Evolutionary conservation across 2,113 vertebrate species (phyloP), one percentile per base, ranked within the genome.

Genomic region (Lamprologus sp.): DNA sequence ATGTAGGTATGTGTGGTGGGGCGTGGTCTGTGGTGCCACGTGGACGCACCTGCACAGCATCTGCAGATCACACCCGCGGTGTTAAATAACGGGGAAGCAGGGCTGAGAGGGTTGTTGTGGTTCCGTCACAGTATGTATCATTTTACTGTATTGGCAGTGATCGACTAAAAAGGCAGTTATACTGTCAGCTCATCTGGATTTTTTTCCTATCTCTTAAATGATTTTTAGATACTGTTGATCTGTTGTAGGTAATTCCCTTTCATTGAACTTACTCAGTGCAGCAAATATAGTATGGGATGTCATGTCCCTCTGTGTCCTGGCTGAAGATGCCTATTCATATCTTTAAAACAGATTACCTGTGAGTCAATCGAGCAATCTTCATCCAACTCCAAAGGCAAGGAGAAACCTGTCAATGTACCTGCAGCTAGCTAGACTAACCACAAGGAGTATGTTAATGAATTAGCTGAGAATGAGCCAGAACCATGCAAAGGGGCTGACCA

Each of bases 11-110:
- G 21, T 56, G 54, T 56, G 54, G 54, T 56, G 54, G 54, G 23
- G 54, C 12, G 7, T 26, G 54, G 54, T 56, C 54, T 56, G 23
- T 26, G 23, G 54, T 56, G 23, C 54, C 13, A 1, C 7, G 1
- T 56, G 55, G 55, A 28, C 13, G 13, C 0, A 58, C 55, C 55
- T 58, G 55, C 55, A 58, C 3, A 13, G 55, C 13, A 31, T 58
- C 55, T 58, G 23, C 55, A 58, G 0, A 58, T 58, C 0, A 58
- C 7, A 15, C 7, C 26, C 5, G 13, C 1, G 1, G 13, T 58
- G 55, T 15, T 58, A 58, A 58, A 9, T 58, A 13, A 58, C 3
- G 0, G 26, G 26, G 26, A 58, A 15, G 55, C 55, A 58, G 13
- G 26, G 7, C 0, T 58, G 55, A 58, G 26, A 58, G 55, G 7